These are phyloP conservation scores for Protobothrops flavoviridis DNA, from an alignment of 2,113 vertebrate species.

Conservation along the genomic window DNA sequence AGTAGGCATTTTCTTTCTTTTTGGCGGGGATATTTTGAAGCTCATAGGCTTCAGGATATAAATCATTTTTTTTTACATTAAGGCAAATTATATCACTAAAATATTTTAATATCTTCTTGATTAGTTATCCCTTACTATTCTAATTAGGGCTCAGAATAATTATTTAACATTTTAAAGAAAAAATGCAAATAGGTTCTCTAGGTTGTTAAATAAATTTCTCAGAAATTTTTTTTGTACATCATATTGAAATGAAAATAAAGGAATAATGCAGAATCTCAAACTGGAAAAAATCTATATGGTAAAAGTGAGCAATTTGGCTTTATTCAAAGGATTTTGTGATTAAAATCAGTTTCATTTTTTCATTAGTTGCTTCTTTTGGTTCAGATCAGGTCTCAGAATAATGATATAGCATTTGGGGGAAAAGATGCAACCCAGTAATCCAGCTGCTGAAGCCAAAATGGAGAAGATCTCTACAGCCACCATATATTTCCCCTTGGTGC, in stretches of 20 bases:
- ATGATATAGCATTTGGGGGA: background rate
- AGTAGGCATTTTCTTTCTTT: background rate
- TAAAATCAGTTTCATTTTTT: background rate
- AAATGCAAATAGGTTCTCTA: too few relatives aligned
- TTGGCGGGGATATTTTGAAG: too few relatives aligned
- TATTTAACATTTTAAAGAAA: too few relatives aligned
- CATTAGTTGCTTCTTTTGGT: background rate
- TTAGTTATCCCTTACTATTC: too few relatives aligned
- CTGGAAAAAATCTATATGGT: background rate
- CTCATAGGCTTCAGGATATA: background rate
- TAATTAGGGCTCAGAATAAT: too few relatives aligned
- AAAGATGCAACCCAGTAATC: background rate
- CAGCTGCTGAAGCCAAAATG: background rate
- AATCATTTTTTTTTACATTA: background rate
- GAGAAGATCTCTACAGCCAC: background rate
- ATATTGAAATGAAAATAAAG: background rate
- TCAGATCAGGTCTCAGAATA: background rate
- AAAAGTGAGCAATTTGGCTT: background rate
- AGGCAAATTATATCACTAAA: background rate
- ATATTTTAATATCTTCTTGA: too few relatives aligned
- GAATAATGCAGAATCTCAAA: background rate
- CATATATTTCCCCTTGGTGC: background rate
- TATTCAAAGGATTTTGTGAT: background rate
- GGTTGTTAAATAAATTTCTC: too few relatives aligned
- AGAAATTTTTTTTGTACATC: too few relatives aligned